Base-by-base conservation (phyloP, 2,888 invertebrate species). In the Plemyria rubiginata region DNA sequence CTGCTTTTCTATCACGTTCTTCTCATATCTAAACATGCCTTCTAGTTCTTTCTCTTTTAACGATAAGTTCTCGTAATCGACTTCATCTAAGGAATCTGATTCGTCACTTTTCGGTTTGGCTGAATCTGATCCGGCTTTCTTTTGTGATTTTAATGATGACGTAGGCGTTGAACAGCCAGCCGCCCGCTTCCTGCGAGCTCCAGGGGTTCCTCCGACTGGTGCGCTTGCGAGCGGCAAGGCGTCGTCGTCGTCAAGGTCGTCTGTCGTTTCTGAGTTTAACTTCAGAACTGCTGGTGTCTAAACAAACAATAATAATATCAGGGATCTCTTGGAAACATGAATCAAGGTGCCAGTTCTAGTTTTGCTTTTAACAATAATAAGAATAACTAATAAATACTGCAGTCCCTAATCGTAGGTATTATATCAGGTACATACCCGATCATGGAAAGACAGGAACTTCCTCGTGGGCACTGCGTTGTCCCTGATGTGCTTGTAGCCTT, bases 381-480 rank as follows among this genome's bases (percentile, higher is more conserved):
- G n/a, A 22, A 22, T 22, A 2, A 3, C 22, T 22, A 3, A 2
- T 3, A 22, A 22, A 2, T 22, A 2, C 22, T 22, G 2, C 22
- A 22, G 22, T 22, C 22, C 2, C 22, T 22, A 3, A 22, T 3
- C 3, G 22, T 22, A 22, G 22, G 22, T 22, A 22, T 2, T 22
- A 22, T 41, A 1, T 1, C 8, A n/a, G 41, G 4, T 45, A 45
- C 51, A 51, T 53, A 56, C 56, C 52, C 52, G 45, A 9, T 15
- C 48, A 41, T 62, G 61, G 40, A 45, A 62, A 11, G 61, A 52
- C 3, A 63, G 51, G 13, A 59, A 51, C 51, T 60, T 63, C 48
- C 52, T 63, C 3, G 59, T 46, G 0, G 63, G 63, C 9, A 60
- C 54, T 6, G 59, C 63, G 13, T 38, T 29, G 12, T 58, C 54